Evolutionary conservation across 2,113 vertebrate genomes (phyloP).

Genomic region (Dunckerocampus dactyliophorus): DNA sequence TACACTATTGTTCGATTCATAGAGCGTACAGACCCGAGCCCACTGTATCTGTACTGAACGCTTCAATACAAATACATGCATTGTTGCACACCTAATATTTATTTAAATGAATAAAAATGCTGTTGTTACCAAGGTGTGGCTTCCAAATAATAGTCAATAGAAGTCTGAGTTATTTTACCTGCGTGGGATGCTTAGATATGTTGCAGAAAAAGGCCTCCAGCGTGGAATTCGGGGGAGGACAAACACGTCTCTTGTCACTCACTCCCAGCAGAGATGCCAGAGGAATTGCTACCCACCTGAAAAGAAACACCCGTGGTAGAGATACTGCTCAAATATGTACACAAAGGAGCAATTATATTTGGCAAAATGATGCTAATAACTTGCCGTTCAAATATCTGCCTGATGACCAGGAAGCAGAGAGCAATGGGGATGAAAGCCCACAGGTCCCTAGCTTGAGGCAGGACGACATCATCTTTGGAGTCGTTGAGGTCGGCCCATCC

Average conservation of each 20-base stretch:
- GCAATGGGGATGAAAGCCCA: slow-evolving; percentile 84
- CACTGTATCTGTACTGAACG: too few species aligned
- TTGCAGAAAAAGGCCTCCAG: slow-evolving; percentile 80
- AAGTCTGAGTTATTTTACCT: slow-evolving; percentile 68
- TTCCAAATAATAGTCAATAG: neutral
- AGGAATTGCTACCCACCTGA: slow-evolving; percentile 76
- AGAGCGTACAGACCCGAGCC: too few species aligned
- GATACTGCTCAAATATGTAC: neutral
- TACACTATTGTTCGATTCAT: too few species aligned
- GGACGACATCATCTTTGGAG: slow-evolving; percentile 74
- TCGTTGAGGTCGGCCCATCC: slow-evolving; percentile 87
- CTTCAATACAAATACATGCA: too few species aligned
- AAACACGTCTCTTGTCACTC: slow-evolving; percentile 78
- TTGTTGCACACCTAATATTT: too few species aligned
- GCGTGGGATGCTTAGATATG: slow-evolving; percentile 81
- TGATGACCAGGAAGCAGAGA: slow-evolving; percentile 80
- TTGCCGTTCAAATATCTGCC: slow-evolving; percentile 89
- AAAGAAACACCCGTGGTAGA: slow-evolving; percentile 6
- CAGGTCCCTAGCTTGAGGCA: slow-evolving; percentile 81
- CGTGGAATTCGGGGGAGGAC: slow-evolving; percentile 72
- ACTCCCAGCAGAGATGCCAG: slow-evolving; percentile 81
- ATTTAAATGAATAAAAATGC: too few species aligned
- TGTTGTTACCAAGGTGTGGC: neutral
- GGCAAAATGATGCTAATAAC: neutral
- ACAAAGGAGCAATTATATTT: neutral